Conservation (phyloP, 1,140 invertebrate genomes). For the Caenorhabditis latens region DNA sequence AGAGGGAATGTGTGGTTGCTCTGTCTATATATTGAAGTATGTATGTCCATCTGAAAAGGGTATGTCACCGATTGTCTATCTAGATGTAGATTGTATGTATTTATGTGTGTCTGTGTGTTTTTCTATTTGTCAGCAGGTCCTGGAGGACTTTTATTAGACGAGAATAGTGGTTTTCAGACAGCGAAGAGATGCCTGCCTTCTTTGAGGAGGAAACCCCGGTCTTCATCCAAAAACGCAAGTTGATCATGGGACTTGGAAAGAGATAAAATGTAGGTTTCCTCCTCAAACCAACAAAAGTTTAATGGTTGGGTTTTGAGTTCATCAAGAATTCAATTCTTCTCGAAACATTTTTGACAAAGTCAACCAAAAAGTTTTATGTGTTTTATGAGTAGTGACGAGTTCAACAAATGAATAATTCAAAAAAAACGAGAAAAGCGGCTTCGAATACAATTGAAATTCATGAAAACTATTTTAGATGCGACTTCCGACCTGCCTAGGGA, state of each 20-base stretch:
- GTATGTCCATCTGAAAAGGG: neutral
- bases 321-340: constrained; percentile 31
- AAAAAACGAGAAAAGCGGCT: neutral
- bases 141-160: neutral
- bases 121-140: neutral
- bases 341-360: neutral
- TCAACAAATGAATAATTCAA: constrained; percentile 40
- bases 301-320: constrained; percentile 1
- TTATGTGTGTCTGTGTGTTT: constrained; percentile 1
- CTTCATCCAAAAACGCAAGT: neutral
- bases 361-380: neutral
- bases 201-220: neutral
- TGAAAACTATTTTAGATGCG: neutral
- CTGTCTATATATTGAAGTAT: neutral
- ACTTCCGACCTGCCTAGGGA: neutral
- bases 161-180: constrained; percentile 11
- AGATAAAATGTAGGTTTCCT: constrained; percentile 23
- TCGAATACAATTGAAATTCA: neutral
- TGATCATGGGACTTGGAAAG: constrained; percentile 44
- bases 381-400: constrained; percentile 44
- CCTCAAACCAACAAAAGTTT: neutral
- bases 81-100: constrained; percentile 1
- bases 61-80: neutral
- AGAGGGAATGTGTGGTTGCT: neutral
- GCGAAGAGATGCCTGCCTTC: neutral